Percentiles rank a stretch among this genome's conserved stretches.
phyloP scores from a whole-genome alignment of 2,888 invertebrate genomes.

The Pseudolycoriella hygida region DNA sequence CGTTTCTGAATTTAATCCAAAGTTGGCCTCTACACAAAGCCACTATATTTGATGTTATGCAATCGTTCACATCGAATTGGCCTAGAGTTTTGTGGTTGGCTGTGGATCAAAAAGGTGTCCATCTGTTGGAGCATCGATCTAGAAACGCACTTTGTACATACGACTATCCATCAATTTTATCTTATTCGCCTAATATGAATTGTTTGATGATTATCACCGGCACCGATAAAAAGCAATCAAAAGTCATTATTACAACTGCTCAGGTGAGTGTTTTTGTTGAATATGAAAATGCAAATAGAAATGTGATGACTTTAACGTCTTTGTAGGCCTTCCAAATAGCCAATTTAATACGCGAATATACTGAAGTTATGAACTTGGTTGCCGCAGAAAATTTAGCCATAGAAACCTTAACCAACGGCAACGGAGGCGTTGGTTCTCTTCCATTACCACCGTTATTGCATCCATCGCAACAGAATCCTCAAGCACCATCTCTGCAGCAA shows the following conservation, averaged over 20 bases:
- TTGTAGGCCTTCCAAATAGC: conserved; percentile 80
- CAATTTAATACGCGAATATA: conserved; percentile 78
- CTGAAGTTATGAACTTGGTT: conserved; percentile 39
- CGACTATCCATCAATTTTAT: conserved; percentile 75
- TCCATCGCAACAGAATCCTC: background rate
- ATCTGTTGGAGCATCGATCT: conserved; percentile 73
- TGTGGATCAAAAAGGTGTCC: conserved; percentile 81
- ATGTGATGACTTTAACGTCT: too few relatives aligned
- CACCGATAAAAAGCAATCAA: conserved; percentile 78
- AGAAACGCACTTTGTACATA: conserved; percentile 80
- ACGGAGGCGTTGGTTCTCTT: background rate
- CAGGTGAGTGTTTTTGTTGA: conserved; percentile 37
- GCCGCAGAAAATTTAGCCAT: conserved; percentile 12
- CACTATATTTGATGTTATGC: conserved; percentile 90
- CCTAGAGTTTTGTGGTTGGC: conserved; percentile 84
- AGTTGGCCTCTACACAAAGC: conserved; percentile 88
- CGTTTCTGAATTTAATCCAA: conserved; percentile 80
- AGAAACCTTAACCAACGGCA: conserved; percentile 5
- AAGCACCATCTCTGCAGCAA: conserved; percentile 10
- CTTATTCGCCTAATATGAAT: conserved; percentile 81
- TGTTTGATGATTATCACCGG: conserved; percentile 88
- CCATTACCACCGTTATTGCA: background rate
- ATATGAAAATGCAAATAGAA: too few relatives aligned
- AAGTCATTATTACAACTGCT: conserved; percentile 83
- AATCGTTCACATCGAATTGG: conserved; percentile 93